Base-by-base conservation (phyloP, 2,888 invertebrate species). In the Polyploca ridens region DNA sequence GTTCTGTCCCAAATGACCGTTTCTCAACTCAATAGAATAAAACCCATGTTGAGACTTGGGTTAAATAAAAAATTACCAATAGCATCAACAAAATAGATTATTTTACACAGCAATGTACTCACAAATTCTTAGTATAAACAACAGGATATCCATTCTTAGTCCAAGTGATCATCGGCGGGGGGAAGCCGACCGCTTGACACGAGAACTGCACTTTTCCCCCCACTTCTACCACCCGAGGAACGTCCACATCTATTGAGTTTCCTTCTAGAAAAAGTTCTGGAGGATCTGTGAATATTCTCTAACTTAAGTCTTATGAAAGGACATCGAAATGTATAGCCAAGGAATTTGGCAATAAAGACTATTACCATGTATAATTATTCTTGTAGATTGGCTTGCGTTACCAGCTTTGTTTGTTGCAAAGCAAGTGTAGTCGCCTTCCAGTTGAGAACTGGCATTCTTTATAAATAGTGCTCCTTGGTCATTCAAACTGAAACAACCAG, bases 391-490 rank as follows among this genome's bases (percentile, higher is more conserved):
- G 67, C 83, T 84, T 4, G 90, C 86, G 1, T 87, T 71, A 0
- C 96, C 96, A 0, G 92, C 95, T 5, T 90, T 75, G 78, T 96
- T 96, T 69, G 93, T 93, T 0, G 95, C 96, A 6, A 94, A 81
- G 73, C 96, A 96, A 4, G 87, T 82, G 78, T 95, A 96, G 10
- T 84, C 75, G 0, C 96, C 96, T 63, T 94, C 93, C 67, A 95
- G 91, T 5, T 88, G 82, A 0, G 82, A 76, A 35, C 85, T 93
- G 0, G 90, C 92, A 63, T 94, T 90, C 1, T 68, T 78, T 67
- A 95, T 85, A 46, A 85, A 81, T 5, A 95, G 72, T 63, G 86
- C 82, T 0, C 94, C 94, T 6, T 80, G 65, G 0, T 89, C 78
- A 67, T 93, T 87, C 62, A 88, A 90, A 63, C 93, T 93, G 79